phyloP scores from a whole-genome alignment of 2,888 invertebrate species.

The Loripinus fragilis region DNA sequence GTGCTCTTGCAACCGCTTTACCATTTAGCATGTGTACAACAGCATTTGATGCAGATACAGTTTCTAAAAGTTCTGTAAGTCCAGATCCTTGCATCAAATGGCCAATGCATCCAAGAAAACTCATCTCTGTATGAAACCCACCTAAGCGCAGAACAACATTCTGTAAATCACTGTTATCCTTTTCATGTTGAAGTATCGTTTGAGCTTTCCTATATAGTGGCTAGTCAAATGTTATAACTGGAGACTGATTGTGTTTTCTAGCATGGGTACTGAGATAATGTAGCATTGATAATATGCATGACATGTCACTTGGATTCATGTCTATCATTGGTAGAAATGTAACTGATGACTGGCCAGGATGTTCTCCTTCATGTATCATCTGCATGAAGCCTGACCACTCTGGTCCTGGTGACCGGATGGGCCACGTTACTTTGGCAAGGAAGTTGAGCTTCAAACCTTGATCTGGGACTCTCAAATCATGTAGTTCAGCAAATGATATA shows the following conservation, averaged over 20 bases:
- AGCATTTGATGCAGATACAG: conserved; percentile 59
- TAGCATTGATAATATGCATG: conserved; percentile 51
- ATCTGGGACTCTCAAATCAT: background rate
- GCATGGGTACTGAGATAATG: background rate
- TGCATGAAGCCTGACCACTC: conserved; percentile 65
- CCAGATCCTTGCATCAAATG: conserved; percentile 60
- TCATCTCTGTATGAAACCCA: conserved; percentile 55
- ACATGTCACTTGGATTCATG: conserved; percentile 54
- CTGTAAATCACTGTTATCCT: conserved; percentile 32
- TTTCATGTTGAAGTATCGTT: conserved; percentile 29
- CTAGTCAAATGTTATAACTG: conserved; percentile 64
- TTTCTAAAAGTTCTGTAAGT: conserved; percentile 56
- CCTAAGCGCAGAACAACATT: conserved; percentile 46
- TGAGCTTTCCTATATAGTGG: conserved; percentile 58
- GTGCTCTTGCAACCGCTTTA: conserved; percentile 57
- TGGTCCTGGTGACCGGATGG: conserved; percentile 34
- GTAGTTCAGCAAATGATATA: background rate
- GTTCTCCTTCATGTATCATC: conserved; percentile 31
- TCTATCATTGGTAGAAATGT: conserved; percentile 63
- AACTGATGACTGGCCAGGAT: conserved; percentile 57
- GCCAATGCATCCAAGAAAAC: conserved; percentile 64
- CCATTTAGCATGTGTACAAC: conserved; percentile 61
- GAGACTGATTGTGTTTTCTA: background rate
- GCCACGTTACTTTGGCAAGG: conserved; percentile 27
- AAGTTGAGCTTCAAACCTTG: conserved; percentile 5